These are phyloP conservation scores for Garrulus glandarius DNA, from an alignment of 2,797 vertebrate genomes.

Conservation along the genomic window DNA sequence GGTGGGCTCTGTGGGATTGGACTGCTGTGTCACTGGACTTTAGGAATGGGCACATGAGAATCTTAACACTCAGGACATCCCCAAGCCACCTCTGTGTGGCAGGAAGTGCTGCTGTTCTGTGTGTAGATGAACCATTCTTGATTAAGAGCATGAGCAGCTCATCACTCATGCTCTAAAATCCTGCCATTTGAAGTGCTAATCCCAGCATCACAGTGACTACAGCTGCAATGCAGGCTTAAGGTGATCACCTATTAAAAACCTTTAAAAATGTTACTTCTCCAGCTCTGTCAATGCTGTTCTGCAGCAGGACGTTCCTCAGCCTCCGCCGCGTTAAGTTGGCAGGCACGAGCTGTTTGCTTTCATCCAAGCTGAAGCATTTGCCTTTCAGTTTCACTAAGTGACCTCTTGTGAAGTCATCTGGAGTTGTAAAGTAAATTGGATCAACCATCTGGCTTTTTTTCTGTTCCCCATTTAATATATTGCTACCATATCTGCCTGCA, in stretches of 20 bases:
- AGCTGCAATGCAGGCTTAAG: background rate
- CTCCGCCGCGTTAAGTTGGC: fast-evolving
- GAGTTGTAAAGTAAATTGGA: constrained; percentile 12
- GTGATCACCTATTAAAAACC: background rate
- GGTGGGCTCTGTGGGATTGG: background rate
- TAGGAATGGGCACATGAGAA: fast-evolving
- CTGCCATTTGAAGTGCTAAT: background rate
- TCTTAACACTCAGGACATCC: background rate
- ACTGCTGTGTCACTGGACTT: fast-evolving
- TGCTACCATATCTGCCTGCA: background rate
- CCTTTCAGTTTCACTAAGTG: background rate
- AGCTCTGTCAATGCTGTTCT: background rate
- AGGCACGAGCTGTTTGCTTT: background rate
- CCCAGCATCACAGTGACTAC: background rate
- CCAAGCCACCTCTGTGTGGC: background rate
- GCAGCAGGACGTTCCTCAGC: background rate
- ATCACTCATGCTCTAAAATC: background rate
- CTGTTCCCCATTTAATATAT: constrained; percentile 17
- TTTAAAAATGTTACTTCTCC: background rate
- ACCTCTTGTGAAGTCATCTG: constrained; percentile 33
- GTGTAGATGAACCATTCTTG: background rate
- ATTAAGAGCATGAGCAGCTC: background rate
- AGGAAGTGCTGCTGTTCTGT: background rate
- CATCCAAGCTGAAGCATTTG: background rate
- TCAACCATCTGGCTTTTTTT: constrained; percentile 30